Base-by-base conservation (phyloP, 2,113 vertebrate species). In the Lynx canadensis region DNA sequence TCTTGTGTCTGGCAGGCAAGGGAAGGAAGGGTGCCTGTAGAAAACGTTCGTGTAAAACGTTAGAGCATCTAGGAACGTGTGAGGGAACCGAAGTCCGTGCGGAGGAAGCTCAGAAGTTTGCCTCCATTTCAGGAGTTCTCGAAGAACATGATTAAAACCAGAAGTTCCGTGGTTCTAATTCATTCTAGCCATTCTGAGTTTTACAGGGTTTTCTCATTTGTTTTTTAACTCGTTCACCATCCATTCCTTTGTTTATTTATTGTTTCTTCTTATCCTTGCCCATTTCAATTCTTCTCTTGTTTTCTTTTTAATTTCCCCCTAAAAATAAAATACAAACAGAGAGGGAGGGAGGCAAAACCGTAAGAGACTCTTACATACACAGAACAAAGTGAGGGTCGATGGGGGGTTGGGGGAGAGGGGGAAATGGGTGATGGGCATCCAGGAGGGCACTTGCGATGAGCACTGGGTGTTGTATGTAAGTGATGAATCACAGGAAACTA, bases 1-100 rank as follows among this genome's bases (percentile, higher is more conserved):
- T 96, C 84, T 92, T 97, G 95, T 95, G 86, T 96, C 90, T 98
- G 90, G 88, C 96, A 97, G 94, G 86, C 97, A 89, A 68, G 74
- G 57, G 87, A 98, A 97, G 96, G 57, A 5, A 9, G 78, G 73
- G 96, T 95, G 97, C 97, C 95, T 83, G 55, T 14, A 96, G 57
- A 89, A 97, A 97, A 97, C 45, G 76, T 57, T 93, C 86, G 96
- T 68, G 23, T 94, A 97, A 94, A 94, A 92, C 92, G 98, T 95
- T 93, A 96, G 97, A 97, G 93, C 94, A 92, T 89, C 73, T 57
- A 87, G 95, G 80, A 94, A 92, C 33, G 91, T 87, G 94, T 79
- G 66, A 80, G 78, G 19, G 94, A 97, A 97, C 96, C 65, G 41
- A 95, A 95, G 94, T 76, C 88, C 14, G 18, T 14, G 36, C 88